Conservation (phyloP, 2,797 vertebrate species). For the Arvicola amphibius region DNA sequence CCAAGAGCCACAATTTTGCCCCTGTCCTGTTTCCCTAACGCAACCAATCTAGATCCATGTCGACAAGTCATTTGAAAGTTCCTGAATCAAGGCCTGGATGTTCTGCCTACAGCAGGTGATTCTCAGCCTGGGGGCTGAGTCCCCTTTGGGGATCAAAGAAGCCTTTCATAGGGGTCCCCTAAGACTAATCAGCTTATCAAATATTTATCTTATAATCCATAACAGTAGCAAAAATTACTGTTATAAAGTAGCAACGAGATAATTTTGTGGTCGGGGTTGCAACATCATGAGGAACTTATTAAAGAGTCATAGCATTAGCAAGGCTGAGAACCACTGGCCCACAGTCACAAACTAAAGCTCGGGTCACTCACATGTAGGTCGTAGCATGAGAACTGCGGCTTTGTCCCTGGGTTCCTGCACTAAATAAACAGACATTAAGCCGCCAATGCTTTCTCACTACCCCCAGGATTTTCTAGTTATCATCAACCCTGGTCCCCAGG, state of each 20-base stretch:
- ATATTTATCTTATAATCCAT: neutral
- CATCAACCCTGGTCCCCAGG: neutral
- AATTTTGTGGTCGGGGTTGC: neutral
- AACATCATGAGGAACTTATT: neutral
- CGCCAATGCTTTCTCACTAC: neutral
- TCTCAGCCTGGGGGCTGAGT: neutral
- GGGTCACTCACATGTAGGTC: neutral
- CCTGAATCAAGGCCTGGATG: neutral
- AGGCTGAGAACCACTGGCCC: neutral
- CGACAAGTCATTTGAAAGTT: neutral
- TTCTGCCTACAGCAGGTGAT: neutral
- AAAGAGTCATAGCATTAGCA: neutral
- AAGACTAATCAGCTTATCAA: neutral
- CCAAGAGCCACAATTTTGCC: neutral
- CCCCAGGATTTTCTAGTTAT: neutral
- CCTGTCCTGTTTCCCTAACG: neutral
- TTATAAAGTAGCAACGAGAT: no score
- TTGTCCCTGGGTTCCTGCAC: neutral
- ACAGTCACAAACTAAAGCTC: neutral
- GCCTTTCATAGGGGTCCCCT: neutral
- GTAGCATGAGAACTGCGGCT: neutral
- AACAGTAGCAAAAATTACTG: neutral
- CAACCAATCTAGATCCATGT: neutral
- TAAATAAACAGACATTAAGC: neutral
- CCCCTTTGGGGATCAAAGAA: neutral